Conservation (phyloP, 2,888 invertebrate species). For the Eulithis testata region DNA sequence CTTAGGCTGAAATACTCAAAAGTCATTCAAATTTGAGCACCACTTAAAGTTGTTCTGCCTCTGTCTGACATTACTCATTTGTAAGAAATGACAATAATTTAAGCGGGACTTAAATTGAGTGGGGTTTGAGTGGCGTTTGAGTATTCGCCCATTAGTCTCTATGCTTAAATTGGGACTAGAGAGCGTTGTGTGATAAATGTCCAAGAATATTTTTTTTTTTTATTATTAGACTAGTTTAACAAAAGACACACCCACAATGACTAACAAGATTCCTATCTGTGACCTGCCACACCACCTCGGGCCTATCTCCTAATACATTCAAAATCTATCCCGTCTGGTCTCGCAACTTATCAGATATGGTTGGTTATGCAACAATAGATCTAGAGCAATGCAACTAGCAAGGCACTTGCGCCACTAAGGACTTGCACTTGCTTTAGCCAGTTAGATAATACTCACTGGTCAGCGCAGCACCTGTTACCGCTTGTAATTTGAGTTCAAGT, state of each 20-base stretch:
- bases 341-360: conserved; percentile 60
- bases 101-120: too few species aligned
- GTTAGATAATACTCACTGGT: conserved; percentile 1
- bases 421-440: conserved; percentile 8
- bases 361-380: conserved; percentile 66
- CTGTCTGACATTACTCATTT: too few species aligned
- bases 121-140: too few species aligned
- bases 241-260: not conserved
- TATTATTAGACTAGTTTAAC: not conserved
- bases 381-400: conserved; percentile 54
- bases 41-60: too few species aligned
- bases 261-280: not conserved
- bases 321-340: conserved; percentile 20
- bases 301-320: conserved; percentile 20
- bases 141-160: too few species aligned
- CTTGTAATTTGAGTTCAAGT: not conserved
- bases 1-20: too few species aligned
- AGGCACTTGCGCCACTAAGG: conserved; percentile 40
- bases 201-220: too few species aligned
- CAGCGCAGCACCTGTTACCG: not conserved
- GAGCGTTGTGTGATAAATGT: too few species aligned
- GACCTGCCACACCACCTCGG: conserved; percentile 3
- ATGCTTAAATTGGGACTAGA: too few species aligned
- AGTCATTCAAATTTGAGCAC: too few species aligned
- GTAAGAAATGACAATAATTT: too few species aligned